Percentiles rank a stretch among this genome's conserved stretches.
phyloP scores from a whole-genome alignment of 2,113 vertebrate genomes.

The Cinclus mexicanus region DNA sequence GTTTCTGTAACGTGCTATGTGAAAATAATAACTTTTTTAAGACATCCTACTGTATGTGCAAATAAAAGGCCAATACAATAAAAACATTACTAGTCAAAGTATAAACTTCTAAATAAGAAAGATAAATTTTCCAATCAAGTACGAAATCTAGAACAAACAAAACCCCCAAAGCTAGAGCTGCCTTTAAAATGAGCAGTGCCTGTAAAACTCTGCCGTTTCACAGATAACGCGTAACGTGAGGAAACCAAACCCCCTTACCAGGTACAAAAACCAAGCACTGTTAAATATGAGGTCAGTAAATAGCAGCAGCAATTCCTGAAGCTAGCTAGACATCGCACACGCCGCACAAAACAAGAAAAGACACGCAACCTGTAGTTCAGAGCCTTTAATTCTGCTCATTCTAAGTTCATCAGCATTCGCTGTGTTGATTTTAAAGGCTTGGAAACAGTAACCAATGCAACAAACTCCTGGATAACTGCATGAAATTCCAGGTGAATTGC shows the following conservation, averaged over 20 bases:
- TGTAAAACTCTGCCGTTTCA: background rate
- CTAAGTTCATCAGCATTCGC: background rate
- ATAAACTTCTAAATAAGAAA: background rate
- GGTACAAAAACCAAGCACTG: slow-evolving; percentile 6
- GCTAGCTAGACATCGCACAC: background rate
- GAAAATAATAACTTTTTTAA: background rate
- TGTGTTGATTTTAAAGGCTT: background rate
- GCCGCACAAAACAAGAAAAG: background rate
- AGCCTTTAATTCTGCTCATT: background rate
- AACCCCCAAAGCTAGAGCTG: background rate
- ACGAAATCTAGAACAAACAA: background rate
- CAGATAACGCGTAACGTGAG: background rate
- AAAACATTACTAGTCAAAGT: background rate
- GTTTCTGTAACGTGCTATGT: background rate
- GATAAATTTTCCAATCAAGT: background rate
- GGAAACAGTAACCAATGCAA: background rate
- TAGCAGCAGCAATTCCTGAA: background rate
- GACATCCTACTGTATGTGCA: background rate
- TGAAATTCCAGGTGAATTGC: background rate
- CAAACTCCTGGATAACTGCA: background rate
- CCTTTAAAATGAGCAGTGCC: background rate
- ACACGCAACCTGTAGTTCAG: background rate
- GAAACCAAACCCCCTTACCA: background rate
- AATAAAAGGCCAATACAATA: background rate
- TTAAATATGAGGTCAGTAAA: background rate